phyloP scores from a whole-genome alignment of 1,140 invertebrate genomes.

The Trinorchestia longiramus region DNA sequence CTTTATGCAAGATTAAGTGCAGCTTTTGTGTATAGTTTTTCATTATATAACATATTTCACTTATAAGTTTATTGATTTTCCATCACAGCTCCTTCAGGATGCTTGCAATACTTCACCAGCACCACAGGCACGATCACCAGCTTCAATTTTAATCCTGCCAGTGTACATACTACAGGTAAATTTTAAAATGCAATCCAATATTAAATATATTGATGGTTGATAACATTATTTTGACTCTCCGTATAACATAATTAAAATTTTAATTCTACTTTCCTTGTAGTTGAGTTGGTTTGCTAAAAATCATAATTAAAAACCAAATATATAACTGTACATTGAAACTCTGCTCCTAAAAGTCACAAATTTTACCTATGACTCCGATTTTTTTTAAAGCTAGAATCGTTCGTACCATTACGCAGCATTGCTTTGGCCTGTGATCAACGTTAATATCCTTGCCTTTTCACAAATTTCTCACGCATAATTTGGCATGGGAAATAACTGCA shows the following conservation, averaged over 20 bases:
- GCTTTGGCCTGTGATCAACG: too few species aligned
- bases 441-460: too few species aligned
- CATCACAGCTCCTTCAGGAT: not conserved
- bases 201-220: not conserved
- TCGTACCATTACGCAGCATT: too few species aligned
- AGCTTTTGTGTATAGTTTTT: not conserved
- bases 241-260: not conserved
- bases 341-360: too few species aligned
- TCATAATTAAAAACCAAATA: not conserved
- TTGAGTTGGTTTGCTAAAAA: not conserved
- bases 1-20: not conserved
- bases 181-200: not conserved
- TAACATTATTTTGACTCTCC: not conserved
- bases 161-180: not conserved
- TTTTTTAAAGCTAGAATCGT: too few species aligned
- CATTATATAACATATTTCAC: too few species aligned
- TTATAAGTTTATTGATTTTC: not conserved
- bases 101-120: constrained; percentile 9
- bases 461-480: too few species aligned
- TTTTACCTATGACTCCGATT: too few species aligned
- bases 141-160: not conserved
- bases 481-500: too few species aligned
- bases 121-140: not conserved
- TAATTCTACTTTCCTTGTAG: too few species aligned
- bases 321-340: too few species aligned